Evolutionary conservation across 1,140 invertebrate genomes (phyloP), one percentile per base, ranked within the genome.

Genomic region (Phenacoccus solenopsis): DNA sequence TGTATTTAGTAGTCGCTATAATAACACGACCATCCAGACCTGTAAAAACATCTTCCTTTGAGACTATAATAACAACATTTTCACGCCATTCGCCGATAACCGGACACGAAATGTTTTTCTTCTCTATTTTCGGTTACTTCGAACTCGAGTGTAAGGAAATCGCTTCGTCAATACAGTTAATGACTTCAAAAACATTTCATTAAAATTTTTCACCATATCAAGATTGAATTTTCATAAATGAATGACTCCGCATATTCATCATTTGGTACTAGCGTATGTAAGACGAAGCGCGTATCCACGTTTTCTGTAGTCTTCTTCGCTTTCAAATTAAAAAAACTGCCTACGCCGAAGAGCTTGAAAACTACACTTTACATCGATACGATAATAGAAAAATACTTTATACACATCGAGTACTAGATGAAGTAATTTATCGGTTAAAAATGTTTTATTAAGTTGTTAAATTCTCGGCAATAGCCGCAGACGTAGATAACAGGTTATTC

Each of bases 361-460:
- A 64, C 22, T 27, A 27, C 59, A 64, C 59, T 64, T 64, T 64
- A 25, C 3, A 64, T 64, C 59, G 59, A 64, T 27, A 64, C 2
- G 25, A 64, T 64, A 20, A 64, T 64, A 64, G 59, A 64, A 64
- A 64, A 64, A 64, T 64, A 64, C 59, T 25, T 64, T 64, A 64
- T 22, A 32, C 30, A 7, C 5, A 7, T 9, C 13, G 25, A 20
- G 59, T 64, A 22, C 10, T 24, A 22, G 59, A 64, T 64, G 59
- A 64, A 64, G 59, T 64, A 64, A 64, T 64, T 64, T 64, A 64
- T 64, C 59, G 59, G 59, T 64, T 64, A 64, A 64, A 64, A 64
- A 64, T 64, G 59, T 64, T 64, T 64, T 64, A 64, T 64, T 64
- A 64, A 64, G 59, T 64, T 64, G 59, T 64, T 64, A 64, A 64